Base-by-base conservation (phyloP, 2,888 invertebrate genomes). In the Acronicta aceris region DNA sequence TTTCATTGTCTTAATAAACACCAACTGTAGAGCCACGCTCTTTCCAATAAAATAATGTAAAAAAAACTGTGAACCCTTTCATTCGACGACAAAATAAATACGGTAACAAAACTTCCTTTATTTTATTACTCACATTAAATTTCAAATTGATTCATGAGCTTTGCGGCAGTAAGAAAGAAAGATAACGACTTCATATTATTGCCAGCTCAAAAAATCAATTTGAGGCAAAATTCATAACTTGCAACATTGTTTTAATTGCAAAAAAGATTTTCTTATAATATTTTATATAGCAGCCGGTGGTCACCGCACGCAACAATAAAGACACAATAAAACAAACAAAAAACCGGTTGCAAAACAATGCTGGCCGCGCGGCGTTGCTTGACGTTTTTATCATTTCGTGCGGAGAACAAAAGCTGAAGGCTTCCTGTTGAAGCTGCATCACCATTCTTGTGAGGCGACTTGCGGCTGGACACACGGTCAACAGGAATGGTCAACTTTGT, bases 311-410 rank as follows among this genome's bases (percentile, higher is more conserved):
- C 78, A 86, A 83, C 86, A 86, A 87, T 88, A 88, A 87, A 86
- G 86, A 82, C 86, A 86, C 85, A 84, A 84, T 84, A 83, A 84
- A 85, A 83, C 78, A 84, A 84, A 80, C 78, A 82, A 83, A 86
- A 82, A 86, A 89, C 89, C 87, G 89, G 89, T 92, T 85, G 85
- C 83, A 87, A 90, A 86, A 93, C 93, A 94, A 94, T 94, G 92
- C 89, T 83, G 82, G 86, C 81, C 82, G 88, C 85, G 82, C 86
- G 87, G 91, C 78, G 79, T 75, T 88, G 87, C 91, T 89, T 94
- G 93, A 93, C 92, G 94, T 94, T 94, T 94, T 94, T 94, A 94
- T 94, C 93, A 93, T 93, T 91, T 89, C 87, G 78, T 86, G 85
- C 82, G 76, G 87, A 91, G 93, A 94, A 93, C 94, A 94, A 94